Evolutionary conservation across 2,797 vertebrate genomes (phyloP).

Genomic region (Philypnodon macrostomus): DNA sequence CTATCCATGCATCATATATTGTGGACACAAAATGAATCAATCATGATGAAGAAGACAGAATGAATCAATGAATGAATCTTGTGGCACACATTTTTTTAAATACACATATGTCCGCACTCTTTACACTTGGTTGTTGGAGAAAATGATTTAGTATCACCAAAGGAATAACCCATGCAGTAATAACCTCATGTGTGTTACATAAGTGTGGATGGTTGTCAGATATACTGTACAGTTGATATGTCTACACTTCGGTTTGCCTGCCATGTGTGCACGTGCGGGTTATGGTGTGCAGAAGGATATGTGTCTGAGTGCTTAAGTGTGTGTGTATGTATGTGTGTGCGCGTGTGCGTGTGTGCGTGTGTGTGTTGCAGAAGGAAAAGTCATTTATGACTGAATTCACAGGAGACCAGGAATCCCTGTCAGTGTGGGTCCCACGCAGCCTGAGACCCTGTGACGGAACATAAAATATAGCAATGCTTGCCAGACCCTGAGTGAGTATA

Average conservation of each 20-base stretch:
- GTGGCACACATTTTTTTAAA: slow-evolving; percentile 4
- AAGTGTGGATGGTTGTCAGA: slow-evolving; percentile 24
- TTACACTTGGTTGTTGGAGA: neutral
- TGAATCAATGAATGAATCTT: slow-evolving; percentile 11
- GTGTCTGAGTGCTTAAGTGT: too few species aligned
- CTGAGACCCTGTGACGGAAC: slow-evolving; percentile 32
- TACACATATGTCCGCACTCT: neutral
- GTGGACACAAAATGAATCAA: slow-evolving; percentile 5
- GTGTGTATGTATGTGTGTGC: too few species aligned
- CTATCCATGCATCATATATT: slow-evolving; percentile 13
- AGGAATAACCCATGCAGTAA: slow-evolving; percentile 26
- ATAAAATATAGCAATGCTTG: slow-evolving; percentile 47
- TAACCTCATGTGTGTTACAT: slow-evolving; percentile 13
- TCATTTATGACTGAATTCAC: slow-evolving; percentile 36
- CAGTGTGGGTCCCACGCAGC: slow-evolving; percentile 30
- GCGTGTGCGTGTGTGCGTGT: slow-evolving; percentile 10
- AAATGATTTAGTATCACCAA: slow-evolving; percentile 21
- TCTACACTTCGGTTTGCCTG: slow-evolving; percentile 14
- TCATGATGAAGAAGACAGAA: neutral
- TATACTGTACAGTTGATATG: slow-evolving; percentile 24
- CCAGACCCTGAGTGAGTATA: slow-evolving; percentile 20
- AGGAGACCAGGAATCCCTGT: slow-evolving; percentile 40
- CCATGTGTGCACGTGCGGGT: slow-evolving; percentile 16
- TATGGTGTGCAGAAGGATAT: neutral
- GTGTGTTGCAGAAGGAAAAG: slow-evolving; percentile 21